These are phyloP conservation scores for Aphelenchoides fujianensis DNA, from an alignment of 1,140 invertebrate species.

Conservation along the genomic window DNA sequence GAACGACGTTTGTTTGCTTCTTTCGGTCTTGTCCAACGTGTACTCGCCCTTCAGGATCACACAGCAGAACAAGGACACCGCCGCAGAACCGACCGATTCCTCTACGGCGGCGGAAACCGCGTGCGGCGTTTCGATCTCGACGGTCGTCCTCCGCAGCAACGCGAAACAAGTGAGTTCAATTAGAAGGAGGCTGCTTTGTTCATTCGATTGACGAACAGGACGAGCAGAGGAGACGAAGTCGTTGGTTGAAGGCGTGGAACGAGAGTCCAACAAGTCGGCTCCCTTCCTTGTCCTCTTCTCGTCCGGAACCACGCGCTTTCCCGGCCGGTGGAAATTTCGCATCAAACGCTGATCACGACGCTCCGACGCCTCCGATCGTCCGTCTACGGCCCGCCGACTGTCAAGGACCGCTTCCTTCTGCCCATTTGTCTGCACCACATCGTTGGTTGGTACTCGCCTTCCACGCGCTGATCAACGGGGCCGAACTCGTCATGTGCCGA, in stretches of 20 bases:
- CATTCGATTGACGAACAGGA: not conserved
- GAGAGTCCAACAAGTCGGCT: not conserved
- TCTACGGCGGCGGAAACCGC: not conserved
- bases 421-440: slow-evolving; percentile 80
- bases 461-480: slow-evolving; percentile 67
- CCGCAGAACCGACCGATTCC: not conserved
- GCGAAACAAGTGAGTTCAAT: not conserved
- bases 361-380: slow-evolving; percentile 40
- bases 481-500: slow-evolving; percentile 73
- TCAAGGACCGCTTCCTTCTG: slow-evolving; percentile 65
- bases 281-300: slow-evolving; percentile 44
- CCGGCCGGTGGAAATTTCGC: slow-evolving; percentile 48
- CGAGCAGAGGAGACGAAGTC: no score
- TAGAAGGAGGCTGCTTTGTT: no score
- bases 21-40: not conserved
- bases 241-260: no score
- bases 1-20: not conserved
- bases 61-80: not conserved
- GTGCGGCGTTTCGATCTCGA: not conserved
- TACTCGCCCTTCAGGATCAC: not conserved
- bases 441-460: slow-evolving; percentile 72
- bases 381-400: slow-evolving; percentile 34
- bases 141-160: not conserved
- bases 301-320: slow-evolving; percentile 48
- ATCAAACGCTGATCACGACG: slow-evolving; percentile 48